These are phyloP conservation scores for Amaurobius ferox DNA, from an alignment of 2,888 invertebrate genomes.

Conservation along the genomic window DNA sequence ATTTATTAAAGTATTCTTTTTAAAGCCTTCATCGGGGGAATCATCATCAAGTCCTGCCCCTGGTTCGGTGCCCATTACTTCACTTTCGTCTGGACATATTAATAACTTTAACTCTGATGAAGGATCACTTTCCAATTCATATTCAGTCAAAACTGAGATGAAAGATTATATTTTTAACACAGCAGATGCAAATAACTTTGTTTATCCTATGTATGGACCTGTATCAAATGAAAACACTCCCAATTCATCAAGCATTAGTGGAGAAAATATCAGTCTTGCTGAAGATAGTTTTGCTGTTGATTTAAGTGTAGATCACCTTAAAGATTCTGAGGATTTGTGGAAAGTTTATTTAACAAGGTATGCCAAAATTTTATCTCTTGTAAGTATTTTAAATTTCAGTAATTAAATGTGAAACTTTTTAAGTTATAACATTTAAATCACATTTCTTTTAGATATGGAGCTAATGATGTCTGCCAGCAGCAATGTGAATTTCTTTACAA, in stretches of 20 bases:
- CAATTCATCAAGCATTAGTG: conserved; percentile 26
- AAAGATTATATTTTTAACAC: conserved; percentile 45
- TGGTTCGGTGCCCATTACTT: conserved; percentile 56
- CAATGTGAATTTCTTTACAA: conserved; percentile 83
- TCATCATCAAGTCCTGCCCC: conserved; percentile 71
- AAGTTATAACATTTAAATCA: not conserved
- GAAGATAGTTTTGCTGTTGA: conserved; percentile 66
- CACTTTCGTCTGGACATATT: conserved; percentile 47
- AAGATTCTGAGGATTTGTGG: conserved; percentile 80
- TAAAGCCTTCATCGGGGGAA: conserved; percentile 63
- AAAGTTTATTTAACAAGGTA: conserved; percentile 81
- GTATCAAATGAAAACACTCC: conserved; percentile 23
- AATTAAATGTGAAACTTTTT: not conserved
- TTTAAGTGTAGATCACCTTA: conserved; percentile 64
- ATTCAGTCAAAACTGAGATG: conserved; percentile 52
- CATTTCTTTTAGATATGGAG: conserved; percentile 77
- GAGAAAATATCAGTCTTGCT: conserved; percentile 27
- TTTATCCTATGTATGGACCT: conserved; percentile 13
- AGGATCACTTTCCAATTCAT: conserved; percentile 46
- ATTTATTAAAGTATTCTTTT: not conserved
- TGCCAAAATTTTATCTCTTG: not conserved
- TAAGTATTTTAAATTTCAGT: no score
- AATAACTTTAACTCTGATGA: conserved; percentile 67
- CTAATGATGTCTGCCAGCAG: conserved; percentile 76
- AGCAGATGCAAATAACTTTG: conserved; percentile 53